Conservation (phyloP, 1,140 invertebrate species). For the Ceratosolen solmsi region DNA sequence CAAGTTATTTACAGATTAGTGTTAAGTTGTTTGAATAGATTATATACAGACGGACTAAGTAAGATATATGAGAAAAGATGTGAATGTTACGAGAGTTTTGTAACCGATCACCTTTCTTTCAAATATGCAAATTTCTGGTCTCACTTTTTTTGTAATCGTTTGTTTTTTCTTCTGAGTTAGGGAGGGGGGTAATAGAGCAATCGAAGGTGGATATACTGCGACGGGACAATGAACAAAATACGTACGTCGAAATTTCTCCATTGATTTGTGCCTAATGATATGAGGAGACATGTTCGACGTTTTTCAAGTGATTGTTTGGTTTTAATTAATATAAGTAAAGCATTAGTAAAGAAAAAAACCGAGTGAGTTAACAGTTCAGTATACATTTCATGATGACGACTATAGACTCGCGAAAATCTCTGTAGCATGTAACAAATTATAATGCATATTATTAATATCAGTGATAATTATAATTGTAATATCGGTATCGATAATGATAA, state of each 20-base stretch:
- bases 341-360: neutral
- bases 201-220: conserved; percentile 19
- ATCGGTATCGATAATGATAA: conserved; percentile 35
- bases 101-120: conserved; percentile 1
- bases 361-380: too few species aligned
- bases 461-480: conserved; percentile 43
- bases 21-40: too few species aligned
- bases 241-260: conserved; percentile 28
- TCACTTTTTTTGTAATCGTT: conserved; percentile 21
- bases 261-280: conserved; percentile 43
- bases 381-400: conserved; percentile 1
- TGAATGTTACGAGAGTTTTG: too few species aligned
- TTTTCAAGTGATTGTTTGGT: conserved; percentile 28
- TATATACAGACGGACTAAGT: too few species aligned
- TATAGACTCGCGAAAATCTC: conserved; percentile 11
- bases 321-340: too few species aligned
- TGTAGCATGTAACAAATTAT: neutral
- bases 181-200: too few species aligned
- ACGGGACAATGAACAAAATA: neutral
- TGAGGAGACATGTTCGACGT: conserved; percentile 14
- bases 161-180: conserved; percentile 21
- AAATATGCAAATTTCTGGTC: neutral
- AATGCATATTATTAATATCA: conserved; percentile 43
- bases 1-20: too few species aligned
- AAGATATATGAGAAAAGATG: too few species aligned